Evolutionary conservation across 2,797 vertebrate genomes (phyloP), one percentile per base, ranked within the genome.

Genomic region (Hoplostethus mediterraneus): DNA sequence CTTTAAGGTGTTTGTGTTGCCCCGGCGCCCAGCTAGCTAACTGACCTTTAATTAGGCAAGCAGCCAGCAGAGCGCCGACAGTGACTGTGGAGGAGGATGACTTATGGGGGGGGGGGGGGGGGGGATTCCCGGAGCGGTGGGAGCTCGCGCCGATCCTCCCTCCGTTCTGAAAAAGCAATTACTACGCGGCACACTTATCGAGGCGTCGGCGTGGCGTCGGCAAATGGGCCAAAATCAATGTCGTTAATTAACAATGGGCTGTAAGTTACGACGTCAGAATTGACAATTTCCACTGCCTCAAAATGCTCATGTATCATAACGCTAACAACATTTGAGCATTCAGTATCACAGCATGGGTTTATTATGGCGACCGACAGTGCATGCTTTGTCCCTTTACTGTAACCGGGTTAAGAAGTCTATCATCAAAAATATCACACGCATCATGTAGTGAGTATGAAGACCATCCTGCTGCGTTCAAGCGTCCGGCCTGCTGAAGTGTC

Each of bases 31-130:
- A 77, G 80, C 69, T 78, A 82, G 82, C 85, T 78, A 61, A 65
- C 52, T 89, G 88, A 92, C 89, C 89, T 92, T 92, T 92, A 92
- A 91, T 93, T 93, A 90, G 76, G 75, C 73, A 7, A 74, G 63
- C 48, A 60, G 79, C 85, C 85, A 84, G 76, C 87, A 63, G 83
- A 79, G 86, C 62, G 63, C 63, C 82, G 77, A 71, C 79, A 76
- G 77, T 79, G 67, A 73, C 85, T 74, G 85, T 75, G 84, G 83
- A 80, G 87, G 67, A 44, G 40, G 77, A n/a, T 3, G 16, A 64
- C 75, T 78, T 75, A 44, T 67, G 80, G 81, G 77, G 72, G n/a
- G n/a, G n/a, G n/a, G n/a, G n/a, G n/a, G n/a, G n/a, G n/a, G n/a
- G n/a, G 68, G 66, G 66, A 59, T 63, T 67, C 63, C 75, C 77